Conservation (phyloP, 2,888 invertebrate genomes). For the Empis livida region DNA sequence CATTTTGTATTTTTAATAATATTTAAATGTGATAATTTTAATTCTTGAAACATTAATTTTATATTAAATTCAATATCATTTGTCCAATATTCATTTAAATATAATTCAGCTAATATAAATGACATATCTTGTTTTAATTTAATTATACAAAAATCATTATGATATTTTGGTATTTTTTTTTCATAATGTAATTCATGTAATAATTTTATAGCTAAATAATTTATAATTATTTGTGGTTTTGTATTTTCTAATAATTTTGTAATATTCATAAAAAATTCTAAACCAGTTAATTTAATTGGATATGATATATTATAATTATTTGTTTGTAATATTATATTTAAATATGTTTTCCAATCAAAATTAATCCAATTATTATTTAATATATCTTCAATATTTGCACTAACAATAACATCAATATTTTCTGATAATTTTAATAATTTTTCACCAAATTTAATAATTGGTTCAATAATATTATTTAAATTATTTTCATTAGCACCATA, state of each 20-base stretch:
- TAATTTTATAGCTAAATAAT: conserved; percentile 27
- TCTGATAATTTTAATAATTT: background rate
- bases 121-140: background rate
- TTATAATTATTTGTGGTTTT: conserved; percentile 22
- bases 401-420: background rate
- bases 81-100: conserved; percentile 20
- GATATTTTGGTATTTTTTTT: conserved; percentile 16
- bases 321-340: background rate
- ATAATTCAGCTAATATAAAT: conserved; percentile 6
- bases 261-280: background rate
- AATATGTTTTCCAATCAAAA: background rate
- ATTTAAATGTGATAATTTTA: conserved; percentile 14
- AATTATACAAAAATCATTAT: conserved; percentile 10
- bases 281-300: background rate
- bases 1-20: background rate
- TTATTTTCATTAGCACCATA: background rate
- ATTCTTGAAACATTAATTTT: conserved; percentile 18
- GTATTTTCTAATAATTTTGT: background rate
- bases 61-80: conserved; percentile 19
- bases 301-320: background rate
- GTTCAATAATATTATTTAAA: background rate
- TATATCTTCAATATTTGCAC: background rate
- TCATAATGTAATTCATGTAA: conserved; percentile 23
- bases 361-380: background rate
- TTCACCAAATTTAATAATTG: background rate